These are phyloP conservation scores for Erannis defoliaria DNA, from an alignment of 2,888 invertebrate genomes.

Conservation along the genomic window DNA sequence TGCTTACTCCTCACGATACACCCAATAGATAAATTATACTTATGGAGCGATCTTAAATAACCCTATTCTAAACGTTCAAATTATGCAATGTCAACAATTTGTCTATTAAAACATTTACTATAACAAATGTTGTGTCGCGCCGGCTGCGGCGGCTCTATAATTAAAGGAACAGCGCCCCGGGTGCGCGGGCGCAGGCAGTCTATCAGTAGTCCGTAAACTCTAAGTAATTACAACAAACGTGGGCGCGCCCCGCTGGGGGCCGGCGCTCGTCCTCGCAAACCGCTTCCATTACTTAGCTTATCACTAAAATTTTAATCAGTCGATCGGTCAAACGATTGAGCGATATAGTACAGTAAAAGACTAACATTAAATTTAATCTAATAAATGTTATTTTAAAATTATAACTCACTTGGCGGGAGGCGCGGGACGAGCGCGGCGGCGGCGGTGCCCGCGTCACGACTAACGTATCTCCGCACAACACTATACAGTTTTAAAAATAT, in stretches of 20 bases:
- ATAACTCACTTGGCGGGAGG: slow-evolving; percentile 81
- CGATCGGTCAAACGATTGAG: slow-evolving; percentile 87
- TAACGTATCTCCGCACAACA: slow-evolving; percentile 65
- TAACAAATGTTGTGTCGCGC: slow-evolving; percentile 73
- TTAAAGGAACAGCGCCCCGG: slow-evolving; percentile 63
- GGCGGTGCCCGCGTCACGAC: slow-evolving; percentile 60
- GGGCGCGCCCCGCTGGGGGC: slow-evolving; percentile 38
- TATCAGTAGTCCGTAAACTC: slow-evolving; percentile 74
- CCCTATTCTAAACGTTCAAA: slow-evolving; percentile 85
- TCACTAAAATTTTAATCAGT: slow-evolving; percentile 87
- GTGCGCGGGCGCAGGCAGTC: slow-evolving; percentile 55
- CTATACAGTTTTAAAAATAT: slow-evolving; percentile 83
- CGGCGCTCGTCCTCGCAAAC: slow-evolving; percentile 51
- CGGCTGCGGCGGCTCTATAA: slow-evolving; percentile 49
- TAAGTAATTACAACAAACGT: slow-evolving; percentile 72
- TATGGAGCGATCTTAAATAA: slow-evolving; percentile 86
- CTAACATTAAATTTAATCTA: slow-evolving; percentile 87
- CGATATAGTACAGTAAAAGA: slow-evolving; percentile 86
- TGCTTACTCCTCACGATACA: slow-evolving; percentile 78
- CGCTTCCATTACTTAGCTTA: slow-evolving; percentile 83
- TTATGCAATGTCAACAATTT: slow-evolving; percentile 84
- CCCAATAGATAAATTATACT: slow-evolving; percentile 85
- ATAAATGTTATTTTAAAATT: slow-evolving; percentile 85
- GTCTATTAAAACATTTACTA: slow-evolving; percentile 78
- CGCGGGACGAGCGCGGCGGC: slow-evolving; percentile 59